A percentile compares a stretch with the other conserved stretches of the same genome.
phyloP scores from a whole-genome alignment of 2,888 invertebrate genomes.

The Terebella lapidaria region DNA sequence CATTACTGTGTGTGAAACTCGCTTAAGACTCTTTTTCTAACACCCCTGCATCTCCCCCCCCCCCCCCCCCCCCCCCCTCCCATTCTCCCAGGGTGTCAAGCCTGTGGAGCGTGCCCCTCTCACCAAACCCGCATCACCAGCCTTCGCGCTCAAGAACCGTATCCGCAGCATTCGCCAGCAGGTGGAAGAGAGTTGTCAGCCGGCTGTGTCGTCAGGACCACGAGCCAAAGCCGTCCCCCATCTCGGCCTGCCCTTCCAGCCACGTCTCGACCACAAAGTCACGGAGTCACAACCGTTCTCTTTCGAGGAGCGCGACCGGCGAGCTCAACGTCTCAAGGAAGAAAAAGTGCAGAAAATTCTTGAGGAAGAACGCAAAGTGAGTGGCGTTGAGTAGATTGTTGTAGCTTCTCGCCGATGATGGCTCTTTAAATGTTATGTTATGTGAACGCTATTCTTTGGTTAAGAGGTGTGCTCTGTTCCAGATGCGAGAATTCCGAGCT shows the following conservation, averaged over 20 bases:
- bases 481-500: conserved; percentile 67
- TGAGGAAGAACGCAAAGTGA: conserved; percentile 44
- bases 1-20: neutral
- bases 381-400: neutral
- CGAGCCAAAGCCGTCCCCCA: conserved; percentile 32
- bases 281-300: conserved; percentile 61
- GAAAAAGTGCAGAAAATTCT: conserved; percentile 59
- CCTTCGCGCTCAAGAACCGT: conserved; percentile 44
- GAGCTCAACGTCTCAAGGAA: conserved; percentile 60
- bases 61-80: too few relatives aligned
- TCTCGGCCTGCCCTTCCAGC: conserved; percentile 40
- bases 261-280: conserved; percentile 33
- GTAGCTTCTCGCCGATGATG: neutral
- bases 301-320: conserved; percentile 65
- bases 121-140: conserved; percentile 46
- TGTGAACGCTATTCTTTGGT: neutral
- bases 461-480: conserved; percentile 52
- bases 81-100: conserved; percentile 37
- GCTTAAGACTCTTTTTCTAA: neutral
- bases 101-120: conserved; percentile 31
- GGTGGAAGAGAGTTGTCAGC: neutral
- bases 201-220: neutral
- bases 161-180: conserved; percentile 12
- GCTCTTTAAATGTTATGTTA: neutral
- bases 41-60: too few relatives aligned